These are phyloP conservation scores for Aptenodytes patagonicus DNA, from an alignment of 2,113 vertebrate species.

Conservation along the genomic window DNA sequence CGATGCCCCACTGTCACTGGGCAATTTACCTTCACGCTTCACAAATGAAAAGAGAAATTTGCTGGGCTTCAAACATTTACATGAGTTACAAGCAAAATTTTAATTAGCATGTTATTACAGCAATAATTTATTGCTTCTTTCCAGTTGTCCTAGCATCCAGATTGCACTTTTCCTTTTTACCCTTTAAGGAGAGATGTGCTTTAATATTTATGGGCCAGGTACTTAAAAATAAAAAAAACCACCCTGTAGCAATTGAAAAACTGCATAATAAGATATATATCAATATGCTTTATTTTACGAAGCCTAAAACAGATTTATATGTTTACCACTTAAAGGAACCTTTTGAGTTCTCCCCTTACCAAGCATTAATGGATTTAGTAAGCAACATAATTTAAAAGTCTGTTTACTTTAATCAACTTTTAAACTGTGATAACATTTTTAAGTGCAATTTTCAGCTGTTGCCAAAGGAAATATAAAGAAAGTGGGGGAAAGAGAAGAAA, in stretches of 20 bases:
- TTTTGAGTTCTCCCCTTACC: neutral
- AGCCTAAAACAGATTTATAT: neutral
- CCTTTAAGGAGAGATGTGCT: neutral
- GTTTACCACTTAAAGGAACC: neutral
- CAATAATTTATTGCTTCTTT: slow-evolving; percentile 91
- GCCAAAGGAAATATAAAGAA: neutral
- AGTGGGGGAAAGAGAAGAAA: neutral
- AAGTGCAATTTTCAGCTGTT: neutral
- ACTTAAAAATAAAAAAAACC: slow-evolving; percentile 4
- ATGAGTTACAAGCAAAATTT: slow-evolving; percentile 99
- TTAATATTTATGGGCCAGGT: slow-evolving; percentile 57
- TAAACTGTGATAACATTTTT: neutral
- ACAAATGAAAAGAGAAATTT: slow-evolving; percentile 94
- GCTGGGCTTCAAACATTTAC: slow-evolving; percentile 89
- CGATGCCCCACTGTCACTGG: slow-evolving; percentile 80
- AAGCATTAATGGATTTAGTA: neutral
- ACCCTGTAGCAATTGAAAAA: neutral
- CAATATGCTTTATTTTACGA: neutral
- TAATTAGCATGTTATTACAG: slow-evolving; percentile 95
- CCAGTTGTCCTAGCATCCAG: slow-evolving; percentile 79
- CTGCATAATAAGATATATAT: neutral
- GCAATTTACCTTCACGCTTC: slow-evolving; percentile 93
- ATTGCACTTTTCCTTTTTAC: slow-evolving; percentile 68
- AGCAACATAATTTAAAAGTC: neutral
- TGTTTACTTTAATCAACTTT: neutral